Conservation (phyloP, 2,113 vertebrate species). For the Gorsachius goisagi region DNA sequence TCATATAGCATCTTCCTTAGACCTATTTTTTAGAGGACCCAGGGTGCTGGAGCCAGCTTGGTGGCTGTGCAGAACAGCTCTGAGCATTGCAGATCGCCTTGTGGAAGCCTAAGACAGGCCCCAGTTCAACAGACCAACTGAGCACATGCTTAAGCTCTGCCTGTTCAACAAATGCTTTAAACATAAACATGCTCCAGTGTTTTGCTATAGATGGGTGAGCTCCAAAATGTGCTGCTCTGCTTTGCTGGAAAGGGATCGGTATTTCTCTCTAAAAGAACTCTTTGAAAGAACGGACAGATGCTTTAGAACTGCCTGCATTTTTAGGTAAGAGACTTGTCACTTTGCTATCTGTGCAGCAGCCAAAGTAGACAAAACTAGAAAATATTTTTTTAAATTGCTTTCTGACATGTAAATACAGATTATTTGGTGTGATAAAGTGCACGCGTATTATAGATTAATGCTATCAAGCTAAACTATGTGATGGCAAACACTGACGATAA, state of each 20-base stretch:
- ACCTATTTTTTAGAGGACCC: neutral
- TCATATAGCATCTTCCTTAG: neutral
- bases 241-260: neutral
- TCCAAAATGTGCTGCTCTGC: neutral
- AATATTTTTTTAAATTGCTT: neutral
- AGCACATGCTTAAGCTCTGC: neutral
- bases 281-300: neutral
- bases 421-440: neutral
- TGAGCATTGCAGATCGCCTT: neutral
- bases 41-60: accelerated
- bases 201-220: neutral
- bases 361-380: neutral
- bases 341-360: neutral
- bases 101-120: neutral
- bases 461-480: neutral
- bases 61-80: neutral
- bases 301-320: neutral
- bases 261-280: neutral
- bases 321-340: neutral
- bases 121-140: neutral
- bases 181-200: neutral
- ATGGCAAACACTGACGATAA: neutral
- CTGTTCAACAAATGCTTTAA: neutral
- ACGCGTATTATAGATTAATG: neutral
- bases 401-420: neutral